phyloP scores from a whole-genome alignment of 2,113 vertebrate genomes.

The Ahaetulla prasina region DNA sequence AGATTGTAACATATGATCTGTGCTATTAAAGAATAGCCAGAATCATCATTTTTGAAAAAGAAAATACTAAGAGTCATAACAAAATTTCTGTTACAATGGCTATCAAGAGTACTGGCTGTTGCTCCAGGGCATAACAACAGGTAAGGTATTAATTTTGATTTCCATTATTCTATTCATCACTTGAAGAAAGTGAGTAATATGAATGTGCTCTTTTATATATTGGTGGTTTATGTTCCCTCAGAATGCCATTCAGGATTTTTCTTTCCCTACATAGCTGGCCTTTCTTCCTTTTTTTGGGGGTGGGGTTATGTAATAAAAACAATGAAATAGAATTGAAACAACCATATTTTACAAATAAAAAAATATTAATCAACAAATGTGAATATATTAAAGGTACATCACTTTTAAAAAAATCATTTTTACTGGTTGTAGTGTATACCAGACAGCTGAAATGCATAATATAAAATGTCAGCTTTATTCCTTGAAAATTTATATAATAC shows the following conservation, averaged over 20 bases:
- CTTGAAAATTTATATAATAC: not conserved
- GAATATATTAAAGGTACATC: not conserved
- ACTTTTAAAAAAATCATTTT: not conserved
- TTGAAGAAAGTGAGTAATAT: not conserved
- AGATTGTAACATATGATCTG: slow-evolving; percentile 15
- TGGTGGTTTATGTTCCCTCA: slow-evolving; percentile 1
- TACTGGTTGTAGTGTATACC: not conserved
- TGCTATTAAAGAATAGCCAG: slow-evolving; percentile 55
- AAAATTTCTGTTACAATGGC: not conserved
- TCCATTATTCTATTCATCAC: slow-evolving; percentile 13
- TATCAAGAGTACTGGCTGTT: not conserved
- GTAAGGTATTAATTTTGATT: slow-evolving; percentile 49
- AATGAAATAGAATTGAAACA: not conserved
- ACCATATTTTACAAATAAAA: not conserved
- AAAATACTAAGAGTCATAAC: not conserved
- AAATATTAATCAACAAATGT: not conserved
- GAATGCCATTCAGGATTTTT: slow-evolving; percentile 8
- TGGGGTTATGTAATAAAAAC: not conserved
- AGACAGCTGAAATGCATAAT: not conserved
- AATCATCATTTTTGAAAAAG: not conserved
- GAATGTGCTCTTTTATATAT: not conserved
- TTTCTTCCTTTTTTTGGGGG: not conserved
- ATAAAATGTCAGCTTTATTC: not conserved
- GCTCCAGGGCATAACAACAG: slow-evolving; percentile 36
- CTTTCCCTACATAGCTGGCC: not conserved